A percentile compares a stretch with the other conserved stretches of the same genome.
These are phyloP conservation scores for Neodiprion pinetum DNA, from an alignment of 1,140 invertebrate genomes.

Conservation along the genomic window DNA sequence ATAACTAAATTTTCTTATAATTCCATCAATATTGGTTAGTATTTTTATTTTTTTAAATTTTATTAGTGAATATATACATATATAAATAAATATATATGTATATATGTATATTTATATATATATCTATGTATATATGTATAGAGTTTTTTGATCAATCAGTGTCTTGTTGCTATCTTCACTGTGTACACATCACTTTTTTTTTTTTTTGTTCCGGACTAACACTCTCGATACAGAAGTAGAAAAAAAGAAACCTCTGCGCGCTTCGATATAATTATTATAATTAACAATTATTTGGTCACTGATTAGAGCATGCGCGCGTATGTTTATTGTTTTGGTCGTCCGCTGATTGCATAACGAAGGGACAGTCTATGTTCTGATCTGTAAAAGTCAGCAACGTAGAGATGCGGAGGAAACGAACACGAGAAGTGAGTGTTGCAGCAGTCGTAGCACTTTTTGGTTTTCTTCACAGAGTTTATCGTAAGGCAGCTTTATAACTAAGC, in stretches of 20 bases:
- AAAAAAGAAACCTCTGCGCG: slow-evolving; percentile 25
- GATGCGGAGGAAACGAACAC: no score
- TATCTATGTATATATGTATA: slow-evolving; percentile 3
- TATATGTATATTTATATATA: slow-evolving; percentile 14
- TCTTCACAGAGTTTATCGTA: no score
- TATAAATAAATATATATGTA: background rate
- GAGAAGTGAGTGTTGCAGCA: no score
- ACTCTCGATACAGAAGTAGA: slow-evolving; percentile 30
- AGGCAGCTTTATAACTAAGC: no score
- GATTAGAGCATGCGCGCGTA: background rate
- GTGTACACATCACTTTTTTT: background rate
- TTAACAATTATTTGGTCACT: background rate
- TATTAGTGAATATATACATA: background rate
- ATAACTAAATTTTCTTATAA: background rate
- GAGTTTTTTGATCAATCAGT: slow-evolving; percentile 13
- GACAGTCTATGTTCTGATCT: background rate
- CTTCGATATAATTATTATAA: background rate
- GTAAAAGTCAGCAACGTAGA: no score
- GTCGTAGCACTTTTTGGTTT: no score
- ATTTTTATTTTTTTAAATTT: background rate
- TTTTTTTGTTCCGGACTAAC: slow-evolving; percentile 23
- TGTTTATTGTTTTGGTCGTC: background rate
- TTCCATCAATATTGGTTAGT: background rate
- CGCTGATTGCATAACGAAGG: background rate
- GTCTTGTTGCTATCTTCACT: slow-evolving; percentile 14